Evolutionary conservation across 2,797 vertebrate genomes (phyloP).

Genomic region (Leptodactylus fallax): DNA sequence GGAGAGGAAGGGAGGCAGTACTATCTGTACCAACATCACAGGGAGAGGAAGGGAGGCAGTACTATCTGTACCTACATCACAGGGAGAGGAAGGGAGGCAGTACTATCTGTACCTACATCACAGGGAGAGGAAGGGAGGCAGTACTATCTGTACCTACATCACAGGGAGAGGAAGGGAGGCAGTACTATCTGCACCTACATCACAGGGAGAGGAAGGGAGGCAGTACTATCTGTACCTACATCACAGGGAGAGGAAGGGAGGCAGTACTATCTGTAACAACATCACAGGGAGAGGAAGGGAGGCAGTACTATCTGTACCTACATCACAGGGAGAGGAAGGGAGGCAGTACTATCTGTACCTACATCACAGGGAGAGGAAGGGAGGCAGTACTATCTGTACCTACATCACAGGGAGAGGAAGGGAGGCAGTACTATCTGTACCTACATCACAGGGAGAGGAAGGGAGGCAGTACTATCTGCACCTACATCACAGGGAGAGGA

Average conservation of each 20-base stretch:
- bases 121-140: neutral
- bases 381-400: neutral
- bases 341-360: no score
- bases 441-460: no score
- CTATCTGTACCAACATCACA: neutral
- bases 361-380: no score
- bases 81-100: neutral
- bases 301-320: constrained; percentile 1
- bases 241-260: neutral
- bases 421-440: neutral
- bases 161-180: neutral
- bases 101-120: neutral
- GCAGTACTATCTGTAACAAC: neutral
- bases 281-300: neutral
- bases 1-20: neutral
- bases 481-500: neutral
- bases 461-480: neutral
- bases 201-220: neutral
- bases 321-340: neutral
- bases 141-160: neutral
- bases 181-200: neutral
- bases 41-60: neutral
- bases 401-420: neutral
- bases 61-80: neutral
- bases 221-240: neutral